Conservation (phyloP, 1,140 invertebrate species). For the Eumaeus atala region DNA sequence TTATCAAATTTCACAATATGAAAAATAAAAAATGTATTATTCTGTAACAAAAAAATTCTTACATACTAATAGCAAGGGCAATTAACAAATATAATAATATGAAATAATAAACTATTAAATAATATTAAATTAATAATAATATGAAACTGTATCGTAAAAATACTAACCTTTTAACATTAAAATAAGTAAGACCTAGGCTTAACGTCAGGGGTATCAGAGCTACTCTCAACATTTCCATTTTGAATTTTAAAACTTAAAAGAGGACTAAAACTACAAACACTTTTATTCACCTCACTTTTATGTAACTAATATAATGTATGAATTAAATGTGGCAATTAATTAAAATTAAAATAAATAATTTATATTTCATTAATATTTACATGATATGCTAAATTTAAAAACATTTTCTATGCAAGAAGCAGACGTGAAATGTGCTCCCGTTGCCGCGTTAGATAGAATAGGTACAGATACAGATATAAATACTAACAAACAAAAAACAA, state of each 20-base stretch:
- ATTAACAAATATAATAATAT: too few relatives aligned
- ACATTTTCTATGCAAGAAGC: not conserved
- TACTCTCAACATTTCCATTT: constrained; percentile 48
- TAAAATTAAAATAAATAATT: too few relatives aligned
- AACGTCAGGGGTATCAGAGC: constrained; percentile 49
- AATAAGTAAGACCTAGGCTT: constrained; percentile 51
- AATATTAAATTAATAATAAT: too few relatives aligned
- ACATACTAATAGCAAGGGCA: too few relatives aligned
- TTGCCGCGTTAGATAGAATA: not conserved
- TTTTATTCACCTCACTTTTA: too few relatives aligned
- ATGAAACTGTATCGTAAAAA: not conserved
- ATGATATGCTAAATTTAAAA: not conserved
- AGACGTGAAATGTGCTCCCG: not conserved
- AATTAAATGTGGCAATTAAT: too few relatives aligned
- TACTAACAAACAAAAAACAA: not conserved
- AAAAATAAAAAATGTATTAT: too few relatives aligned
- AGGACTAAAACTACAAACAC: not conserved
- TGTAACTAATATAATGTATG: too few relatives aligned
- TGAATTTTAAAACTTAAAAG: not conserved
- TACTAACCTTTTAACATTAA: constrained; percentile 66
- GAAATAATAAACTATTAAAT: too few relatives aligned
- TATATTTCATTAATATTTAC: too few relatives aligned
- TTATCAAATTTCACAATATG: too few relatives aligned
- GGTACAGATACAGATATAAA: not conserved
- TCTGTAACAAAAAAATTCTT: too few relatives aligned